Evolutionary conservation across 2,888 invertebrate genomes (phyloP), one percentile per base, ranked within the genome.

Genomic region (Micoletzkya japonica): DNA sequence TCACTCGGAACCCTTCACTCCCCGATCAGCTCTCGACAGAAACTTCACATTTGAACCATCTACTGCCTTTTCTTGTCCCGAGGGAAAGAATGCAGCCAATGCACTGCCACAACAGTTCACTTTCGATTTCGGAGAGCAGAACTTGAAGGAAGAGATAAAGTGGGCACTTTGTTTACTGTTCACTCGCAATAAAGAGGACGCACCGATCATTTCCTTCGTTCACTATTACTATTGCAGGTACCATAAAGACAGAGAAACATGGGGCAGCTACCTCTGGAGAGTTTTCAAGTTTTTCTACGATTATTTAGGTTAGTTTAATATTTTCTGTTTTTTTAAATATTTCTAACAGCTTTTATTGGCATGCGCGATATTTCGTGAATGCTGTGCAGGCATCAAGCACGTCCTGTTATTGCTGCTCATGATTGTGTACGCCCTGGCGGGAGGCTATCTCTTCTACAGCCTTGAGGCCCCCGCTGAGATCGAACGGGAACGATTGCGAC

Each of bases 81-180:
- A 66, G 1, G 44, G 54, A 26, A 66, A 66, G n/a, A 37, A 63
- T 37, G 24, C 49, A 6, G 20, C 50, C 34, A 30, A 63, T 63
- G 17, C 34, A 14, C 36, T n/a, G 4, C 34, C 28, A 6, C 66
- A 26, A 57, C 50, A 57, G 34, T 58, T 56, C 74, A 49, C 54
- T 3, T 58, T 67, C 30, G 59, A 73, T 58, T 61, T 73, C 32
- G 39, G 37, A 14, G 76, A 76, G 54, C 49, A 70, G 17, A 73
- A 69, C 10, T 66, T 75, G 44, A 66, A 61, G 61, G 70, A 71
- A 52, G 72, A 79, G 70, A 73, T 74, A 2, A 74, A 74, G 77
- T 76, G 20, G 70, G 70, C 30, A 32, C 32, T 17, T 4, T 30
- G 7, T 58, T 14, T 37, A 4, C 34, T 56, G 17, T 28, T 54